phyloP scores from a whole-genome alignment of 2,888 invertebrate species.

The Linnaemya tessellans region DNA sequence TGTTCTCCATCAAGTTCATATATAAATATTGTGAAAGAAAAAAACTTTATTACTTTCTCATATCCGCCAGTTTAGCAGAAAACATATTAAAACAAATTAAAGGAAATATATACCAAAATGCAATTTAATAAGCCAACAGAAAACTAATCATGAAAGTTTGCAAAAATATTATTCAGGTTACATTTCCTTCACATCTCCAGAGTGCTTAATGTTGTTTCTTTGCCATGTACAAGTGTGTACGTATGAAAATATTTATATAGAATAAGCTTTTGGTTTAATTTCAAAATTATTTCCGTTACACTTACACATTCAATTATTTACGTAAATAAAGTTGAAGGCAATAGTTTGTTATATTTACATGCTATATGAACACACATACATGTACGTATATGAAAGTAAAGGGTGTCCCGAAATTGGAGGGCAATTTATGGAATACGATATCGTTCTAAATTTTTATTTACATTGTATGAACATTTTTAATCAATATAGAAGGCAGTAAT shows the following conservation, averaged over 20 bases:
- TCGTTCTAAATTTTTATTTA: too few species aligned
- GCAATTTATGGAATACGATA: too few species aligned
- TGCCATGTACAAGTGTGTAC: background rate
- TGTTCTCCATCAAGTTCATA: background rate
- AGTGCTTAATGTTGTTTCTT: conserved; percentile 7
- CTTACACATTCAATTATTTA: background rate
- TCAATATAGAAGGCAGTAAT: too few species aligned
- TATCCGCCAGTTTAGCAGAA: conserved; percentile 47
- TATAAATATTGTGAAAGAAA: background rate
- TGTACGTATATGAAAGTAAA: background rate
- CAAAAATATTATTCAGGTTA: conserved; percentile 60
- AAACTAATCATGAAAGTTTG: conserved; percentile 42
- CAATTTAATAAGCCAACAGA: conserved; percentile 2
- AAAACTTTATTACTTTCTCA: conserved; percentile 61
- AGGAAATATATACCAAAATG: background rate
- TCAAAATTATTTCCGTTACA: conserved; percentile 64
- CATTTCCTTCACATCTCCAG: conserved; percentile 65
- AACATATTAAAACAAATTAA: background rate
- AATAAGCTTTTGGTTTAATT: conserved; percentile 50
- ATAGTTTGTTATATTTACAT: background rate
- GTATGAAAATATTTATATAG: background rate
- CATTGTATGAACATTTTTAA: too few species aligned
- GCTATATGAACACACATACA: background rate
- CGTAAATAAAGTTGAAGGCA: background rate
- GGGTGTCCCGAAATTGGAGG: too few species aligned